Percentiles rank a stretch among this genome's conserved stretches.
Conservation (phyloP, 2,797 vertebrate species). For the Ibycter americanus region DNA sequence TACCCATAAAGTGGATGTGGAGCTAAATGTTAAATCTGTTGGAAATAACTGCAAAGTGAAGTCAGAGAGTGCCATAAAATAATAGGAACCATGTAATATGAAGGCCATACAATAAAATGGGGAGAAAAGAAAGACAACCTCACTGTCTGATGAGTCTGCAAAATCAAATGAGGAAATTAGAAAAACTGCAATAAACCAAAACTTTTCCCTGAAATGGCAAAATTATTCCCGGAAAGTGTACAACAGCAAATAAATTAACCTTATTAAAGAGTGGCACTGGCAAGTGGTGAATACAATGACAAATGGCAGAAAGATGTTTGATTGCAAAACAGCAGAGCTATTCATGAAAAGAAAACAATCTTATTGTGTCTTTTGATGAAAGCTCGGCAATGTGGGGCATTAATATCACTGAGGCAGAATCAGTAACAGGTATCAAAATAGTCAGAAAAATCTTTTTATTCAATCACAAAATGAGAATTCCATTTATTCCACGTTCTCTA, state of each 20-base stretch:
- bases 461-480: background rate
- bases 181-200: conserved; percentile 65
- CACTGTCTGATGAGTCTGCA: conserved; percentile 28
- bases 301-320: conserved; percentile 33
- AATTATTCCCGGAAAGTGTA: conserved; percentile 47
- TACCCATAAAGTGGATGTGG: conserved; percentile 70
- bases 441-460: conserved; percentile 23
- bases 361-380: conserved; percentile 39
- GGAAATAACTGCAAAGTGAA: conserved; percentile 72
- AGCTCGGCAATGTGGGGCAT: conserved; percentile 11
- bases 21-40: conserved; percentile 71
- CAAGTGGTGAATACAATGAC: conserved; percentile 44
- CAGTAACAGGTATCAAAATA: conserved; percentile 13
- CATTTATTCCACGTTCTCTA: background rate
- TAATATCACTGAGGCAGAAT: conserved; percentile 26
- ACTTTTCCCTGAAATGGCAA: conserved; percentile 51
- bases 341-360: conserved; percentile 51
- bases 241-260: conserved; percentile 59
- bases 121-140: conserved; percentile 21
- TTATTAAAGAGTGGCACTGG: conserved; percentile 26
- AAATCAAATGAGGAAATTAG: conserved; percentile 60
- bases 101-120: conserved; percentile 38
- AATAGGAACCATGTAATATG: conserved; percentile 51
- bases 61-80: conserved; percentile 63
- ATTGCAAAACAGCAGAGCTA: conserved; percentile 63